phyloP scores from a whole-genome alignment of 2,888 invertebrate species.

The Aphrophora alni region DNA sequence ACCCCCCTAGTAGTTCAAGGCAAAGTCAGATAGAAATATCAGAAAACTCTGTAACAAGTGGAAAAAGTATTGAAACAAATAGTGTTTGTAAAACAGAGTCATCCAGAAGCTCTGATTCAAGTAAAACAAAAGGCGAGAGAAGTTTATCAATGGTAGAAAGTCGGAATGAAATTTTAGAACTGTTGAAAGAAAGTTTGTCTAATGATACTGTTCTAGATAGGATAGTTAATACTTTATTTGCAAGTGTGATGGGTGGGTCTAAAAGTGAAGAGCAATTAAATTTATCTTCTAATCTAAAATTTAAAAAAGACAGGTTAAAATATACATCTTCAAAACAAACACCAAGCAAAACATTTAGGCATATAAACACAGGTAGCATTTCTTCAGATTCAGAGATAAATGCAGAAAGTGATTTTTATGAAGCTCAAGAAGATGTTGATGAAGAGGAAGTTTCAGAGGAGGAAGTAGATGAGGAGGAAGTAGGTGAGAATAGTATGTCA shows the following conservation, averaged over 20 bases:
- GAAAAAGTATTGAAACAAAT: background rate
- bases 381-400: slow-evolving; percentile 39
- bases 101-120: slow-evolving; percentile 26
- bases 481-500: slow-evolving; percentile 54
- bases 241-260: slow-evolving; percentile 42
- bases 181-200: slow-evolving; percentile 48
- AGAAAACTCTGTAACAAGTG: background rate
- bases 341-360: slow-evolving; percentile 5
- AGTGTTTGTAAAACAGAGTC: background rate
- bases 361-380: slow-evolving; percentile 21
- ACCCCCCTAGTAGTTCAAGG: background rate
- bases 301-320: background rate
- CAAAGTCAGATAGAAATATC: background rate
- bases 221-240: slow-evolving; percentile 47
- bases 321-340: background rate
- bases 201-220: slow-evolving; percentile 47
- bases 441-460: slow-evolving; percentile 40
- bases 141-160: slow-evolving; percentile 39
- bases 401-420: slow-evolving; percentile 39
- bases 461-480: slow-evolving; percentile 41
- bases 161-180: slow-evolving; percentile 44
- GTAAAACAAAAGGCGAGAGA: slow-evolving; percentile 18
- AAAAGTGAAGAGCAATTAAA: background rate
- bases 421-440: slow-evolving; percentile 41
- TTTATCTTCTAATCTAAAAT: slow-evolving; percentile 1